Evolutionary conservation across 2,113 vertebrate species (phyloP).

Genomic region (Tilapia sparmanii): DNA sequence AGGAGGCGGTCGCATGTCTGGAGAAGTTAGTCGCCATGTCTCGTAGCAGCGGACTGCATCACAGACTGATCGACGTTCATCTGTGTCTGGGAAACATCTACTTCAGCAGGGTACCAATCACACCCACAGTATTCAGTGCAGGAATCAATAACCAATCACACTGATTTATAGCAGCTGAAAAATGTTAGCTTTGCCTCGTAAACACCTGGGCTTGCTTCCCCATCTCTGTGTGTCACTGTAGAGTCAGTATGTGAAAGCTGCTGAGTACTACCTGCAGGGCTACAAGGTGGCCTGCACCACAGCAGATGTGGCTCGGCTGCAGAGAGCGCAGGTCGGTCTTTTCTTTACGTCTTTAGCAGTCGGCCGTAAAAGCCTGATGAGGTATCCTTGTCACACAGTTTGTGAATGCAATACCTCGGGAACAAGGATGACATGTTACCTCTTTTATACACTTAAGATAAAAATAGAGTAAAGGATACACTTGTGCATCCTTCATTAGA

Average conservation of each 20-base stretch:
- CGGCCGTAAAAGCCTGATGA: background rate
- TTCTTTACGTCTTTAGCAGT: background rate
- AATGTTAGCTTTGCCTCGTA: background rate
- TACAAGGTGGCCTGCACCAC: constrained; percentile 62
- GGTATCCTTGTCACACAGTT: background rate
- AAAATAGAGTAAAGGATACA: background rate
- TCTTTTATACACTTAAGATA: background rate
- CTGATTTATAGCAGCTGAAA: background rate
- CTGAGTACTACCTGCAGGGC: constrained; percentile 67
- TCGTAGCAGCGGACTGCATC: background rate
- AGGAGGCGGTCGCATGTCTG: constrained; percentile 35
- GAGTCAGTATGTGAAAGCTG: background rate
- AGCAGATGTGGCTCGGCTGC: constrained; percentile 38
- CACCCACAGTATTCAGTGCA: background rate
- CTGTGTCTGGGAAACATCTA: constrained; percentile 49
- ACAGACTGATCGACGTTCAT: constrained; percentile 29
- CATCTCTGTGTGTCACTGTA: background rate
- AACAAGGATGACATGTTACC: background rate
- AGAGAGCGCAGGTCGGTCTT: constrained; percentile 65
- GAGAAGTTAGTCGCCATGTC: constrained; percentile 44
- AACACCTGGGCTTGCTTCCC: rapidly evolving
- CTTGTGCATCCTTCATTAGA: background rate
- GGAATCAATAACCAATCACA: background rate
- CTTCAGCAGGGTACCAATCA: constrained; percentile 35
- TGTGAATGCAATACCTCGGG: background rate